Evolutionary conservation across 2,113 vertebrate genomes (phyloP).

Genomic region (Eulemur macaco): DNA sequence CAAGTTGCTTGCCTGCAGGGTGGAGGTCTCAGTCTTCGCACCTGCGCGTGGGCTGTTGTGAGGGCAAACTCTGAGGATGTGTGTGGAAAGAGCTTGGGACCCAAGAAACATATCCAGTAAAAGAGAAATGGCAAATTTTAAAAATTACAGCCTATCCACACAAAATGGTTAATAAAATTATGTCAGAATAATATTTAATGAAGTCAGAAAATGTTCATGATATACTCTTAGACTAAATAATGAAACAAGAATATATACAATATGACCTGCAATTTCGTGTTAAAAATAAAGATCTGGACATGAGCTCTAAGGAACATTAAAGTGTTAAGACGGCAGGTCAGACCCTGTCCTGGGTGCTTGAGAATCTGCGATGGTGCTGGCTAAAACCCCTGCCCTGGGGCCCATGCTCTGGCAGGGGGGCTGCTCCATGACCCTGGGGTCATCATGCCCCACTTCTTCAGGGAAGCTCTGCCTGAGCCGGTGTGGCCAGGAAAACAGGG

Average conservation of each 20-base stretch:
- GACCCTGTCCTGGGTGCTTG: not conserved
- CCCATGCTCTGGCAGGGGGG: not conserved
- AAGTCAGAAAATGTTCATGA: not conserved
- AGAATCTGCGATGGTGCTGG: not conserved
- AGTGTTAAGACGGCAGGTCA: not conserved
- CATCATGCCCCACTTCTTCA: not conserved
- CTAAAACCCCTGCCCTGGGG: not conserved
- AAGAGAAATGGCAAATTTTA: not conserved
- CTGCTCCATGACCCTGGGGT: not conserved
- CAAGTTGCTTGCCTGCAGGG: not conserved
- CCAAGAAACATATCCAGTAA: not conserved
- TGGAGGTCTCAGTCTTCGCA: not conserved
- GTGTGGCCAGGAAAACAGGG: not conserved
- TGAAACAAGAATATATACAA: not conserved
- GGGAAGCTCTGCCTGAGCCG: not conserved
- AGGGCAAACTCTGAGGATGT: not conserved
- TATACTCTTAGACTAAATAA: not conserved
- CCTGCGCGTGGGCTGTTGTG: not conserved
- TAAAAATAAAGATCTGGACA: not conserved
- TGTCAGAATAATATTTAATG: not conserved
- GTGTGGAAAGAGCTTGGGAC: not conserved
- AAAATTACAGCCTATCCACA: not conserved
- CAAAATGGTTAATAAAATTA: not conserved
- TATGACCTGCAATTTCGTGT: not conserved
- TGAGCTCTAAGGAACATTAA: not conserved